phyloP scores from a whole-genome alignment of 1,140 invertebrate genomes.

The Hycleus phaleratus region DNA sequence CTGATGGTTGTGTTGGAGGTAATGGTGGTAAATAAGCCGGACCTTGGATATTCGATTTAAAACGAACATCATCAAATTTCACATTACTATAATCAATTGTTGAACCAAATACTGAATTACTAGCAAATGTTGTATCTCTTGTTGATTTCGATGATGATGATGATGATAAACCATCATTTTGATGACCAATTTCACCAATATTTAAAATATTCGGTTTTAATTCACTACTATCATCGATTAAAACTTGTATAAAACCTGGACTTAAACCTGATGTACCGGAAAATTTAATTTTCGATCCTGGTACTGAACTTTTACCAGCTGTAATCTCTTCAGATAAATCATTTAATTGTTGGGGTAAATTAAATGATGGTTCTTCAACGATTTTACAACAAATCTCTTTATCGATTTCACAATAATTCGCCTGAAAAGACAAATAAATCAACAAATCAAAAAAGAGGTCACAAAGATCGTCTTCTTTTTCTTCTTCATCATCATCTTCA shows the following conservation, averaged over 20 bases:
- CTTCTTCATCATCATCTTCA: no score
- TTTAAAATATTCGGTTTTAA: slow-evolving; percentile 14
- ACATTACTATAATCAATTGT: slow-evolving; percentile 37
- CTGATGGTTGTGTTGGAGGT: neutral
- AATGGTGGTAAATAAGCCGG: slow-evolving; percentile 35
- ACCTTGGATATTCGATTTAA: slow-evolving; percentile 31
- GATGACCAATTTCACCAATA: slow-evolving; percentile 17
- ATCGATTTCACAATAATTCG: slow-evolving; percentile 39
- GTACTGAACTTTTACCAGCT: slow-evolving; percentile 27
- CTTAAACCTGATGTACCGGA: slow-evolving; percentile 23
- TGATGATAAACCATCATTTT: slow-evolving; percentile 7
- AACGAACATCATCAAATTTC: slow-evolving; percentile 31
- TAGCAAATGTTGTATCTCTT: slow-evolving; percentile 9
- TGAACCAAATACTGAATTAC: slow-evolving; percentile 23
- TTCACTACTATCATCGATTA: neutral
- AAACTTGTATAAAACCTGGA: slow-evolving; percentile 25
- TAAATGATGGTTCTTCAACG: slow-evolving; percentile 6
- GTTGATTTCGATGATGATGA: slow-evolving; percentile 12
- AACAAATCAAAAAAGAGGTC: neutral
- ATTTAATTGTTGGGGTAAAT: neutral
- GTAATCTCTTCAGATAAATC: slow-evolving; percentile 12
- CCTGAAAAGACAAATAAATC: slow-evolving; percentile 35
- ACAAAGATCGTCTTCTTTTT: neutral
- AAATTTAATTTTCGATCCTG: slow-evolving; percentile 20
- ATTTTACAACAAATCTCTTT: slow-evolving; percentile 45